These are phyloP conservation scores for Plestiodon gilberti DNA, from an alignment of 2,113 vertebrate species.

Conservation along the genomic window DNA sequence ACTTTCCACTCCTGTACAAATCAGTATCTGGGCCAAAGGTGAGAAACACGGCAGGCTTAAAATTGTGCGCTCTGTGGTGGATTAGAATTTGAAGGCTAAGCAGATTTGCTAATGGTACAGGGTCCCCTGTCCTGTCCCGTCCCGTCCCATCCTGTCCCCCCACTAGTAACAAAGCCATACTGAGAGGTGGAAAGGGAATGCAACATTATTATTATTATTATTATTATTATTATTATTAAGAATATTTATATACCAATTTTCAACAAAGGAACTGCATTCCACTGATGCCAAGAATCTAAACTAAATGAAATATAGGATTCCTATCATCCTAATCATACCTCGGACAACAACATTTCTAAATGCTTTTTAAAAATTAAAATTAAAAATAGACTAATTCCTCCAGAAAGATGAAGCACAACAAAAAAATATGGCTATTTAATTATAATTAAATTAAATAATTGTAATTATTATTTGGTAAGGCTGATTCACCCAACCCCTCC, in stretches of 20 bases:
- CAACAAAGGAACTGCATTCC: not conserved
- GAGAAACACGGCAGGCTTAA: not conserved
- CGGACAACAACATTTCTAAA: not conserved
- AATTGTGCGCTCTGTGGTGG: fast-evolving
- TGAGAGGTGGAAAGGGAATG: not conserved
- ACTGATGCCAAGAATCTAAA: not conserved
- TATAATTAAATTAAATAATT: not conserved
- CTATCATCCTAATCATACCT: not conserved
- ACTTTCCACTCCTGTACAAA: not conserved
- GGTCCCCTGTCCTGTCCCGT: not conserved
- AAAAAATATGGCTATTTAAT: not conserved
- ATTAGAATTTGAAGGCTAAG: not conserved
- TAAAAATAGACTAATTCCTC: not conserved
- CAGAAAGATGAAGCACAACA: not conserved
- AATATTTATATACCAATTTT: no score
- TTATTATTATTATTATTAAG: no score
- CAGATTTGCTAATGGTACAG: not conserved
- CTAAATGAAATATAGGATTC: not conserved
- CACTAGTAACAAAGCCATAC: not conserved
- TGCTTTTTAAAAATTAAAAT: not conserved
- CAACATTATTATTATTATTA: no score
- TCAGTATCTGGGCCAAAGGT: constrained; percentile 8
- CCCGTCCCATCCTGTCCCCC: not conserved
- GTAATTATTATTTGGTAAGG: not conserved
- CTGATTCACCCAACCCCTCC: not conserved